Base-by-base conservation (phyloP, 2,888 invertebrate species). In the Latrodectus elegans region DNA sequence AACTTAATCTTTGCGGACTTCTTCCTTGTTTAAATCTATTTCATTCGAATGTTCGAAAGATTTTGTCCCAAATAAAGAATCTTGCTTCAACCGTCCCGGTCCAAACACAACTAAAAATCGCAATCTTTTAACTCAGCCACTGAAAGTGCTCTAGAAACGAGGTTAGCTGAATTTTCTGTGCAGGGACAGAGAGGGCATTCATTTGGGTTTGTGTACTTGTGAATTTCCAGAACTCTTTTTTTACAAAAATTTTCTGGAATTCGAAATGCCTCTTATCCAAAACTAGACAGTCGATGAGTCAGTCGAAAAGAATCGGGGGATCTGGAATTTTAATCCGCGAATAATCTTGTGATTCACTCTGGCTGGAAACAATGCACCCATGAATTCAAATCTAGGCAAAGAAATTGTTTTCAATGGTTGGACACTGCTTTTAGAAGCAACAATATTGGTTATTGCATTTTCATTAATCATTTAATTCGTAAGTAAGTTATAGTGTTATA, bases 91-190 rank as follows among this genome's bases (percentile, higher is more conserved):
- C 64, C 73, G 90, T 2, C 15, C 8, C 2, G 87, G 90, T 14
- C 90, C 90, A 1, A 68, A 14, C 88, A 14, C 88, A 84, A 89
- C 88, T 89, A 90, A 4, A 77, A n/a, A 4, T 12, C 3, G 55
- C 26, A 17, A 9, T 72, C 10, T 52, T 15, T 17, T 38, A 91
- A 52, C 38, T 90, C 88, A 3, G 64, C 26, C 0, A 85, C 64
- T 0, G 77, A 78, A n/a, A 86, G n/a, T 55, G 91, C 90, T 65
- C 90, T 53, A 0, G 91, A 90, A 0, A 90, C 90, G 38, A 90
- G 79, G 72, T 92, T 90, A 0, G 38, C 38, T 38, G 38, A 6
- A 38, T 38, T 38, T 6, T 38, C 38, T 38, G 0, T 38, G 6
- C 70, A 53, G 1, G 53, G 82, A 70, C 52, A 70, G n/a, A 52